These are phyloP conservation scores for Fundulus diaphanus DNA, from an alignment of 2,797 vertebrate species.

Conservation along the genomic window DNA sequence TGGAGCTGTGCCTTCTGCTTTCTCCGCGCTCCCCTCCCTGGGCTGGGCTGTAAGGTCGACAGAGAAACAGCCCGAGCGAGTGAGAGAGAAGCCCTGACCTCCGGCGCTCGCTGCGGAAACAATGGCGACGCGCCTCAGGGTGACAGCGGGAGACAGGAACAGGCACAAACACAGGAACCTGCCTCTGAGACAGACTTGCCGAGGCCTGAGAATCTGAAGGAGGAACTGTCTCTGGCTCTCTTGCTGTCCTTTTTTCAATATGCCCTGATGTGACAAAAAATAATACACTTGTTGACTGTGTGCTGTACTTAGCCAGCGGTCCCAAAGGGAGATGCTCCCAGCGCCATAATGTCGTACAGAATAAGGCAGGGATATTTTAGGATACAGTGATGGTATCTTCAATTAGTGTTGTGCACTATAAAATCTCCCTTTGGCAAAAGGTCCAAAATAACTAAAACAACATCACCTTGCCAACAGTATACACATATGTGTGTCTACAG, in stretches of 20 bases:
- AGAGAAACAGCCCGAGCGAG: constrained; percentile 24
- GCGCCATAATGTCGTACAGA: constrained; percentile 70
- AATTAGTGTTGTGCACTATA: constrained; percentile 23
- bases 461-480: background rate
- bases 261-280: constrained; percentile 70
- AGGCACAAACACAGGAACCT: constrained; percentile 87
- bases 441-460: background rate
- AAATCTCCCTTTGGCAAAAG: constrained; percentile 2
- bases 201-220: constrained; percentile 69
- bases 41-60: constrained; percentile 34
- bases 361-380: constrained; percentile 61
- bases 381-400: constrained; percentile 54
- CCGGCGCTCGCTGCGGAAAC: constrained; percentile 74
- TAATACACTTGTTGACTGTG: constrained; percentile 66
- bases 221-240: constrained; percentile 58
- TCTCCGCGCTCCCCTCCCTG: constrained; percentile 36
- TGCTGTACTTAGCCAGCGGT: constrained; percentile 53
- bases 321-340: constrained; percentile 54
- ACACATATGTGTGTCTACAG: background rate
- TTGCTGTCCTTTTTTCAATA: constrained; percentile 39
- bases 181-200: constrained; percentile 72
- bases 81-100: constrained; percentile 68
- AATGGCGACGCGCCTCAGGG: constrained; percentile 80
- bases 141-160: constrained; percentile 88
- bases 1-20: constrained; percentile 46